Base-by-base conservation (phyloP, 2,888 invertebrate genomes). In the Campoplex nolae region DNA sequence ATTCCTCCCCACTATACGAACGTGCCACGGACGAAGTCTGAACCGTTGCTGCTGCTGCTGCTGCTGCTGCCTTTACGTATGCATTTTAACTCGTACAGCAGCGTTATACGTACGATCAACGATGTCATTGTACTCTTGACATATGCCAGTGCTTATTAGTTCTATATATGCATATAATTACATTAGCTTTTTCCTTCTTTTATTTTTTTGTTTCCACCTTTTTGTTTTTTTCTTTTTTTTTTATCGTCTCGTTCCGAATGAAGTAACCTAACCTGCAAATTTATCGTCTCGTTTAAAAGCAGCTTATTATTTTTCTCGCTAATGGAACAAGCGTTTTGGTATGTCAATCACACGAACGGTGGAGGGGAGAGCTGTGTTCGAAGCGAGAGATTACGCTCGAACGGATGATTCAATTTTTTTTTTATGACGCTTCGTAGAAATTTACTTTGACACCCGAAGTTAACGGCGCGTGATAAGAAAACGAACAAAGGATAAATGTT, bases 91-190 rank as follows among this genome's bases (percentile, higher is more conserved):
- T 16, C 38, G 11, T n/a, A 58, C n/a, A 56, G 62, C 16, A n/a
- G 56, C 74, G 3, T 13, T 74, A 56, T 67, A 73, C 48, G 32
- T 56, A 74, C 65, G 74, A 23, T 23, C 23, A 23, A 23, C 23
- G 23, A 75, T 82, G 81, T 82, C 81, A 75, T 82, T 74, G 81
- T 81, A 81, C 81, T 82, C 74, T 75, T 68, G 81, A 82, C 67
- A 54, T 35, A 81, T 54, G 74, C 54, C 81, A 74, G 54, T 42
- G 81, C 74, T 67, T 81, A 74, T 81, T 23, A 81, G 67, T 54
- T 74, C 74, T 74, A 23, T 32, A 54, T 74, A 56, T 23, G 18
- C n/a, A 13, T 38, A 62, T 74, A 58, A 54, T 81, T 58, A 38
- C 62, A 56, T 81, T 56, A 18, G 16, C 38, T 1, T 62, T 73